These are phyloP conservation scores for Hormaphis cornu DNA, from an alignment of 1,140 invertebrate genomes.

Conservation along the genomic window DNA sequence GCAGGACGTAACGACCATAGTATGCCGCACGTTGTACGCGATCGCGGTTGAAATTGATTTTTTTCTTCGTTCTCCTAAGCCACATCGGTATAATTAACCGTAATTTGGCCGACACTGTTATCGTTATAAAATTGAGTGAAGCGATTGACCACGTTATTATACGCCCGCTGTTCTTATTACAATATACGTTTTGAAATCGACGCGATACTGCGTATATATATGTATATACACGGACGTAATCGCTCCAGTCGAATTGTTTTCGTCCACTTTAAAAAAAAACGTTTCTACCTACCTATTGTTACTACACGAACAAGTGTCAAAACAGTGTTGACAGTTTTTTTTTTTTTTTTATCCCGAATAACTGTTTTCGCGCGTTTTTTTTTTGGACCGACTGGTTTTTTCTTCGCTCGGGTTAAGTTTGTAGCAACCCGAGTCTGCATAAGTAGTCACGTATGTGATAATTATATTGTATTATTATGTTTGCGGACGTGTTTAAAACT, in stretches of 20 bases:
- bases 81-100: not conserved
- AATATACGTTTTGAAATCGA: not conserved
- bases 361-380: constrained; percentile 12
- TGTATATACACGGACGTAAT: not conserved
- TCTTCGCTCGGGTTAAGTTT: not conserved
- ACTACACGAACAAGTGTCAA: not conserved
- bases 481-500: not conserved
- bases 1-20: not conserved
- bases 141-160: not conserved
- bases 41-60: not conserved
- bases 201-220: not conserved
- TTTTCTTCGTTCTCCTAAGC: not conserved
- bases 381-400: not conserved
- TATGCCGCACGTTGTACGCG: too few species aligned
- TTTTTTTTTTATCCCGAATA: not conserved
- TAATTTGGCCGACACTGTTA: too few species aligned
- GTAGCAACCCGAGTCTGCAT: too few species aligned
- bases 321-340: constrained; percentile 9
- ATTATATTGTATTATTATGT: too few species aligned
- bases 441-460: not conserved
- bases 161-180: too few species aligned
- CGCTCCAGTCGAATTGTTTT: not conserved
- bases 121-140: not conserved
- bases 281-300: not conserved
- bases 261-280: not conserved